A percentile compares a stretch with the other conserved stretches of the same genome.
Conservation (phyloP, 2,797 vertebrate species). For the Hypotaenidia okinawae region DNA sequence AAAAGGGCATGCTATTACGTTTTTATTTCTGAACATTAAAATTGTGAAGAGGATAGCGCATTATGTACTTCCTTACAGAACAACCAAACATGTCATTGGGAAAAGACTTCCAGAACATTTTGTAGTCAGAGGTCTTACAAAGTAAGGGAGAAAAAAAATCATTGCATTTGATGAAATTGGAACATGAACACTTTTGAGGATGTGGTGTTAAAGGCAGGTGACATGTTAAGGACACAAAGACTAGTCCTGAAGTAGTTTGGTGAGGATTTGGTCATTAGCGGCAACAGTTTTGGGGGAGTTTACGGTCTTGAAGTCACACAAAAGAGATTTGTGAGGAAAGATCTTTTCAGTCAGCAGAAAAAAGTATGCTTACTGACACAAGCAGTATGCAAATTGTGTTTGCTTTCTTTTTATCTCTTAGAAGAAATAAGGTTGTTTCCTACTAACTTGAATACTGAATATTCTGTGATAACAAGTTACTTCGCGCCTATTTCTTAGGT, state of each 20-base stretch:
- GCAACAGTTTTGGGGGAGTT: not conserved
- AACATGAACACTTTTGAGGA: not conserved
- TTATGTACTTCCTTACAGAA: not conserved
- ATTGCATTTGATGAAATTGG: not conserved
- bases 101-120: not conserved
- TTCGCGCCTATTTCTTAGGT: not conserved
- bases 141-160: not conserved
- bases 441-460: not conserved
- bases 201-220: not conserved
- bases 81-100: not conserved
- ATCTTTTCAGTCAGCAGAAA: not conserved
- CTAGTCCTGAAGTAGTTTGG: not conserved
- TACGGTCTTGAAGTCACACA: not conserved
- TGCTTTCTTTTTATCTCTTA: not conserved
- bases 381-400: not conserved
- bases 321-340: not conserved
- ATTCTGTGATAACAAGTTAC: not conserved
- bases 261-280: not conserved
- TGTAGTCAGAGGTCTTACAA: not conserved
- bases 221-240: not conserved
- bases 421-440: not conserved
- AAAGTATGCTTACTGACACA: not conserved
- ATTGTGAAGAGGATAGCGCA: not conserved
- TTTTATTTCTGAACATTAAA: not conserved
- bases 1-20: not conserved